Base-by-base conservation (phyloP, 2,113 vertebrate species). In the Hippocampus mohnikei region DNA sequence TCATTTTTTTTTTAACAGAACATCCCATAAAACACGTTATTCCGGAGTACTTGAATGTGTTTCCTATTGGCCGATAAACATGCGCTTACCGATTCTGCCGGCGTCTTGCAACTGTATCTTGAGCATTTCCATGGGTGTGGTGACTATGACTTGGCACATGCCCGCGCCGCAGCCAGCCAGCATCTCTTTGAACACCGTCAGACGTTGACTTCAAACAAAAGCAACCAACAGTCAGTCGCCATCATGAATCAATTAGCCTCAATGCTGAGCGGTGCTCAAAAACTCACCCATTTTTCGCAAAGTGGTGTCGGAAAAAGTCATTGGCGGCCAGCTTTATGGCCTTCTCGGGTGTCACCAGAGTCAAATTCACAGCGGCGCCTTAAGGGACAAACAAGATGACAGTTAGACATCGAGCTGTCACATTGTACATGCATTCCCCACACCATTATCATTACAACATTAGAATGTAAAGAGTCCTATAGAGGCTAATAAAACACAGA, bases 61-160 rank as follows among this genome's bases (percentile, higher is more conserved):
- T 12, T 15, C 42, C 42, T 3, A 15, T 37, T 37, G 33, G 5
- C 42, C 10, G 2, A 37, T 60, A 16, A 60, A 37, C 0, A 16
- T 20, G 16, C n/a, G 11, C 72, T 85, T 72, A 94, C 94, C 87
- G 4, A 94, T 66, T 81, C 94, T 88, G 48, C 94, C 94, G 12
- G 94, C 94, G 71, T 94, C 94, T 78, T 94, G 94, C 0, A 94
- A 79, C 80, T 94, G 93, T 55, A 94, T 94, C 85, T 94, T 94
- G 5, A 94, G 91, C 94, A 94, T 94, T 73, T 94, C 94, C 94
- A 94, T 94, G 6, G 94, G 94, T 21, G 93, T 94, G 25, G 94
- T 94, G 64, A 94, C 63, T 62, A 94, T 58, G 13, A 94, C 94
- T 69, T 94, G 93, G 56, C 93, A 94, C 84, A 91, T 92, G 72